Percentiles rank a stretch among this genome's conserved stretches.
These are phyloP conservation scores for Holcopasites calliopsidis DNA, from an alignment of 1,140 invertebrate species.

Conservation along the genomic window DNA sequence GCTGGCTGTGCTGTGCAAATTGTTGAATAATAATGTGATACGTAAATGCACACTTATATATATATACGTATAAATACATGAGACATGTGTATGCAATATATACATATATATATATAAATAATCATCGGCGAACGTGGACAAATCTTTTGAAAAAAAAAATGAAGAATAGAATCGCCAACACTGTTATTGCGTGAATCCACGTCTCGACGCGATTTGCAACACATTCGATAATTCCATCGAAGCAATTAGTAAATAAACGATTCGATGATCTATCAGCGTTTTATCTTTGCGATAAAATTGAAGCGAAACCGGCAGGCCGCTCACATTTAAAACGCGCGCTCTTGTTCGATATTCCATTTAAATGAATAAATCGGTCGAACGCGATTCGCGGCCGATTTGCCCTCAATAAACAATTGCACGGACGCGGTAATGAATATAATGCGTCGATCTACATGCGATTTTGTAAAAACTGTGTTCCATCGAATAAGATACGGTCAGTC, in stretches of 20 bases:
- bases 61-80: background rate
- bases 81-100: background rate
- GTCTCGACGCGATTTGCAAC: background rate
- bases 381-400: too few relatives aligned
- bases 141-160: background rate
- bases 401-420: too few relatives aligned
- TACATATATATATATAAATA: background rate
- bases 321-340: background rate
- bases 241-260: background rate
- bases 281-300: background rate
- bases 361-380: too few relatives aligned
- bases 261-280: background rate
- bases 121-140: background rate
- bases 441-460: background rate
- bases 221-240: background rate
- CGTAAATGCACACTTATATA: slow-evolving; percentile 36
- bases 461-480: background rate
- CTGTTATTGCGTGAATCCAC: slow-evolving; percentile 24
- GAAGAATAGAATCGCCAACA: slow-evolving; percentile 6
- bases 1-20: slow-evolving; percentile 63
- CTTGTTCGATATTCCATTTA: background rate
- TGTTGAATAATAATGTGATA: slow-evolving; percentile 64
- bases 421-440: background rate
- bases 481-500: background rate
- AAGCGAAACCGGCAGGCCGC: too few relatives aligned